Evolutionary conservation across 2,888 invertebrate species (phyloP).

Genomic region (Aphodius sticticus): DNA sequence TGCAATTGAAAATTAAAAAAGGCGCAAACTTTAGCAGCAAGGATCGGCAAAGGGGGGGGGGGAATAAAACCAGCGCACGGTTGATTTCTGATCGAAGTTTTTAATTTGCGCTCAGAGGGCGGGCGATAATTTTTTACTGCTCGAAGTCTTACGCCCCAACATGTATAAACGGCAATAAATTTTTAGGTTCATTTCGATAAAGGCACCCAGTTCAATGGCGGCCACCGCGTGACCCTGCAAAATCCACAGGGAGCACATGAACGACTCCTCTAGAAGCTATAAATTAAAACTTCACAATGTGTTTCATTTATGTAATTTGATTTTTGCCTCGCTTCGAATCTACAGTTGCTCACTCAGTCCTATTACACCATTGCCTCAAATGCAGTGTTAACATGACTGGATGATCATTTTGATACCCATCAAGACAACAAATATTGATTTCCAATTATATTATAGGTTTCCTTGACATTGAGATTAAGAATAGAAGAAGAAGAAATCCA

Average conservation of each 20-base stretch:
- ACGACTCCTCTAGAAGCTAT: slow-evolving; percentile 51
- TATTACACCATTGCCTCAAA: too few relatives aligned
- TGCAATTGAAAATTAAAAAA: slow-evolving; percentile 45
- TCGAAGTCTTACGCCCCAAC: slow-evolving; percentile 50
- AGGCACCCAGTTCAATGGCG: slow-evolving; percentile 50
- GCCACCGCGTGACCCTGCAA: slow-evolving; percentile 45
- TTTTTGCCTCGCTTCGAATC: slow-evolving; percentile 52
- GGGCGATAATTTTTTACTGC: slow-evolving; percentile 54
- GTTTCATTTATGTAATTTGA: slow-evolving; percentile 62
- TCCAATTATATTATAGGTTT: too few relatives aligned
- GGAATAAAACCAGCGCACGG: slow-evolving; percentile 42
- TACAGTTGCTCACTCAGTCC: neutral
- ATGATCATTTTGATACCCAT: too few relatives aligned
- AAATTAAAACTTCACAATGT: slow-evolving; percentile 61
- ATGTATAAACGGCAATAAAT: slow-evolving; percentile 57
- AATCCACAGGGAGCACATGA: slow-evolving; percentile 47
- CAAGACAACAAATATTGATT: too few relatives aligned
- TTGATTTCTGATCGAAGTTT: slow-evolving; percentile 50
- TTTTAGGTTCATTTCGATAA: slow-evolving; percentile 55
- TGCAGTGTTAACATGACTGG: too few relatives aligned
- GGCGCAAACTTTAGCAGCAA: slow-evolving; percentile 32
- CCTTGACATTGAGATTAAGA: too few relatives aligned
- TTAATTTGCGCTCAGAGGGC: slow-evolving; percentile 54
- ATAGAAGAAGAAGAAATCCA: too few relatives aligned
- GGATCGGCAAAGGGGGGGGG: slow-evolving; percentile 39